phyloP scores from a whole-genome alignment of 2,797 vertebrate species.

The Hozukius guyotensis region DNA sequence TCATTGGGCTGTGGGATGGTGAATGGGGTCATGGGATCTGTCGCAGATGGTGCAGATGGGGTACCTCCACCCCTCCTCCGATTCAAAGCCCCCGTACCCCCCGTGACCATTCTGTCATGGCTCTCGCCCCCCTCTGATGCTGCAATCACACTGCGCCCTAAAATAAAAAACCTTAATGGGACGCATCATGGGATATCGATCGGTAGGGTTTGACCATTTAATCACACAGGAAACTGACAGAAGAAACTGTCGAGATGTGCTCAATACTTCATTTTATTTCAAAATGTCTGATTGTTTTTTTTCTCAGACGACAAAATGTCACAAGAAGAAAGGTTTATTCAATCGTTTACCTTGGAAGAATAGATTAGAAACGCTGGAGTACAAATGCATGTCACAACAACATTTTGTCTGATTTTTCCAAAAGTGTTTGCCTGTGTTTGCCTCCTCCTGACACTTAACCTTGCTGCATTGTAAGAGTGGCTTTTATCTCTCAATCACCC shows the following conservation, averaged over 20 bases:
- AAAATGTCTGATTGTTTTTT: constrained; percentile 20
- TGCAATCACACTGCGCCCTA: constrained; percentile 25
- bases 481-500: constrained; percentile 6
- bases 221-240: constrained; percentile 28
- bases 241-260: constrained; percentile 24
- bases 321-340: constrained; percentile 5
- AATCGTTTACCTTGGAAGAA: constrained; percentile 1
- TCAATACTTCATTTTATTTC: constrained; percentile 6
- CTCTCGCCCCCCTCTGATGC: constrained; percentile 4
- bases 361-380: not conserved
- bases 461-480: not conserved
- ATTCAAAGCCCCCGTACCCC: constrained; percentile 13
- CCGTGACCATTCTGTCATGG: constrained; percentile 17
- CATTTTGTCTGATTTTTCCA: constrained; percentile 9
- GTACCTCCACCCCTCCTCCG: constrained; percentile 38
- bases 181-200: constrained; percentile 48
- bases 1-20: constrained; percentile 38
- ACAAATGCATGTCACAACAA: not conserved
- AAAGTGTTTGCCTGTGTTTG: not conserved
- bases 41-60: constrained; percentile 77
- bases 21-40: constrained; percentile 79
- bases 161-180: constrained; percentile 51
- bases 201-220: constrained; percentile 23
- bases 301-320: not conserved
- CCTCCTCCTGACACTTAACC: constrained; percentile 17